Conservation (phyloP, 1,140 invertebrate species). For the Pseudobourletiella spinata region DNA sequence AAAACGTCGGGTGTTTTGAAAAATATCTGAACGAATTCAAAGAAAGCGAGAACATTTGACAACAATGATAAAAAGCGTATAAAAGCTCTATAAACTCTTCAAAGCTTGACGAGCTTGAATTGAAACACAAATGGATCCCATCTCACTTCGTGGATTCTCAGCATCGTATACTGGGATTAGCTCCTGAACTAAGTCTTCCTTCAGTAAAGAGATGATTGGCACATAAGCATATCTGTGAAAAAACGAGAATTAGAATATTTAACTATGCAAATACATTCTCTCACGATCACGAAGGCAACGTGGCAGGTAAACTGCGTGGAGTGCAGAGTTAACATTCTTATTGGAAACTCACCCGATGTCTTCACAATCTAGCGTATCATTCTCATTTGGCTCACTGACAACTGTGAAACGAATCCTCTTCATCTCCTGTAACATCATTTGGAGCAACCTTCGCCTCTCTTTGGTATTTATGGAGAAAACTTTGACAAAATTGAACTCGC, state of each 20-base stretch:
- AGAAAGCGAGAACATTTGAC: too few relatives aligned
- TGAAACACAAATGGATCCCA: constrained; percentile 3
- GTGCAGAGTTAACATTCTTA: neutral
- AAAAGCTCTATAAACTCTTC: too few relatives aligned
- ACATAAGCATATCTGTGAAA: constrained; percentile 19
- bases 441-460: constrained; percentile 3
- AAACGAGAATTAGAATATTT: constrained; percentile 6
- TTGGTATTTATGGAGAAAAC: constrained; percentile 15
- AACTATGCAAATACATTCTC: too few relatives aligned
- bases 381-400: constrained; percentile 13
- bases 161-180: constrained; percentile 11
- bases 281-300: too few relatives aligned
- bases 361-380: constrained; percentile 19
- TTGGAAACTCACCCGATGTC: constrained; percentile 12
- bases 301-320: neutral
- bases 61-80: too few relatives aligned
- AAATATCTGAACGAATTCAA: too few relatives aligned
- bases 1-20: too few relatives aligned
- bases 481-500: constrained; percentile 15
- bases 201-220: neutral
- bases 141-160: neutral
- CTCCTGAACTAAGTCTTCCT: constrained; percentile 5
- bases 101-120: constrained; percentile 2
- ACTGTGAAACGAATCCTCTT: constrained; percentile 4
- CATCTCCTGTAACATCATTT: neutral